Evolutionary conservation across 2,113 vertebrate genomes (phyloP).

Genomic region (Ardeotis arabs): DNA sequence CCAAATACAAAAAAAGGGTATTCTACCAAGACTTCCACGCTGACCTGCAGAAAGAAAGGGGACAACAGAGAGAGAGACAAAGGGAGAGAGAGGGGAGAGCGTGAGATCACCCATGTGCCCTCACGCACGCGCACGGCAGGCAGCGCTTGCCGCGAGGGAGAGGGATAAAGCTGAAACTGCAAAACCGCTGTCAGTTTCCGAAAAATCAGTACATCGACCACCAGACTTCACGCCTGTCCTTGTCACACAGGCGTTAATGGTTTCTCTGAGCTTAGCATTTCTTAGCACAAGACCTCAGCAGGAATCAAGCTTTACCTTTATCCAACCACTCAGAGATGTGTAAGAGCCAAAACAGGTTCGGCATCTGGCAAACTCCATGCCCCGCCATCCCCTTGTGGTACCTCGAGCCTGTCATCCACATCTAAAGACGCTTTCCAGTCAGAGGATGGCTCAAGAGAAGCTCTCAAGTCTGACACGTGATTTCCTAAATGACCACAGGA

Average conservation of each 20-base stretch:
- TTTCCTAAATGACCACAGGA: neutral
- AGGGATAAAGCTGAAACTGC: neutral
- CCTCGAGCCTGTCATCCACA: neutral
- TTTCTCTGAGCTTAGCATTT: neutral
- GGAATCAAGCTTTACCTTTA: neutral
- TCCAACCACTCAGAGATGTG: accelerated
- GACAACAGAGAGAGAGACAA: conserved; percentile 25
- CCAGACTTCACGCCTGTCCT: neutral
- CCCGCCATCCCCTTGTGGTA: neutral
- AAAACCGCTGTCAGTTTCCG: neutral
- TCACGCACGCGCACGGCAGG: neutral
- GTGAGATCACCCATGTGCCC: neutral
- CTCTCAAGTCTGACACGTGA: neutral
- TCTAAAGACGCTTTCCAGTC: neutral
- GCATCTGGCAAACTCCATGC: neutral
- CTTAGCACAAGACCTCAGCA: neutral
- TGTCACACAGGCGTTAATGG: neutral
- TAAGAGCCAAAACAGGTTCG: neutral
- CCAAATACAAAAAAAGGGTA: conserved; percentile 99
- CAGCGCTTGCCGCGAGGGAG: neutral
- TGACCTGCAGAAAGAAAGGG: conserved; percentile 83
- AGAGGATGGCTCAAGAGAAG: neutral
- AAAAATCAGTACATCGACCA: neutral
- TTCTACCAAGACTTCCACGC: conserved; percentile 95
- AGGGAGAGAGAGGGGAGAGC: conserved; percentile 27